Evolutionary conservation across 2,113 vertebrate species (phyloP), one percentile per base, ranked within the genome.

Genomic region (Chaenocephalus aceratus): DNA sequence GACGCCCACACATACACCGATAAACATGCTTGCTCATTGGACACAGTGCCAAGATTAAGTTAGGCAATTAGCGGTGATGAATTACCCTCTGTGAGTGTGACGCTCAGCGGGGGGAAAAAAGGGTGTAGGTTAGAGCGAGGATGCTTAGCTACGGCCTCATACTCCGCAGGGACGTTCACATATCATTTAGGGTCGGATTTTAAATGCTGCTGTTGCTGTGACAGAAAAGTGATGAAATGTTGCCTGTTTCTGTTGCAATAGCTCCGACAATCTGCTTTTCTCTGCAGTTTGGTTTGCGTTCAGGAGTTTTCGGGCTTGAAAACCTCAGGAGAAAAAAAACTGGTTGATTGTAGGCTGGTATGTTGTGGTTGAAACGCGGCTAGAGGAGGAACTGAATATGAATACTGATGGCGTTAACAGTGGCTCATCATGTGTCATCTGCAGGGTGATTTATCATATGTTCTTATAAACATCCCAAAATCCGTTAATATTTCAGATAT

Each of bases 21-120:
- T 77, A 87, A 83, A 88, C 83, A 83, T 58, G 72, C 73, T 66
- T 34, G 48, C 80, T 84, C 72, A 76, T 72, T 85, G 82, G 85
- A 90, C 81, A 74, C 75, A 68, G 76, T 70, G 83, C 64, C 77
- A 71, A 85, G 82, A 88, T 84, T 83, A 79, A 85, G 77, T 85
- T 77, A 69, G 87, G 81, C 69, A 89, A 87, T 90, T 89, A 90
- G 80, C 49, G 34, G 56, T 84, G 88, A 89, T 90, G 88, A 81
- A 89, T 85, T 65, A 77, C 68, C 57, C 60, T 76, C 70, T 60
- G 48, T 30, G 30, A 71, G 63, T 56, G 77, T 75, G 72, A 86
- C 72, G 65, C 63, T 30, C 15, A 72, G 60, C 15, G n/a, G n/a
- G n/a, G n/a, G n/a, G n/a, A 76, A 56, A 77, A 21, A 21, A 30